Percentiles rank a stretch among this genome's conserved stretches.
Evolutionary conservation across 2,888 invertebrate genomes (phyloP).

Genomic region (Sturmia bella): DNA sequence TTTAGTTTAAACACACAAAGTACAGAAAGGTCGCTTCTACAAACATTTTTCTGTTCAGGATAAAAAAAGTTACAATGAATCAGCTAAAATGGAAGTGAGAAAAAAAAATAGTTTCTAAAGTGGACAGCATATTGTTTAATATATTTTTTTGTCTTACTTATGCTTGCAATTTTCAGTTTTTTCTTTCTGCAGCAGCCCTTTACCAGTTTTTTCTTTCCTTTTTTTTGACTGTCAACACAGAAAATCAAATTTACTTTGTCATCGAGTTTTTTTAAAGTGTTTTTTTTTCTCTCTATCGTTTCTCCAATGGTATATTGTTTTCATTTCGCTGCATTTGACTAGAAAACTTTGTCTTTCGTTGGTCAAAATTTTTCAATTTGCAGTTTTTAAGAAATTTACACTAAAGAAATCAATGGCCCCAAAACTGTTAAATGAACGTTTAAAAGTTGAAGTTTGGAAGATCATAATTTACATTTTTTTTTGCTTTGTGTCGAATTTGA

Average conservation of each 20-base stretch:
- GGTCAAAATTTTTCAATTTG: constrained; percentile 20
- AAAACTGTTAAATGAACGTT: too few species aligned
- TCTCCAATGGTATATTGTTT: constrained; percentile 1
- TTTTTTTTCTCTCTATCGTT: constrained; percentile 5
- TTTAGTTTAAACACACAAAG: too few species aligned
- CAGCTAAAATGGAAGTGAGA: too few species aligned
- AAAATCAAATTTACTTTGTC: constrained; percentile 42
- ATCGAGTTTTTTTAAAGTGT: neutral
- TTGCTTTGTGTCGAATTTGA: too few species aligned
- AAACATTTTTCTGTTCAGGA: too few species aligned
- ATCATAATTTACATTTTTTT: too few species aligned
- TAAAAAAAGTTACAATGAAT: too few species aligned
- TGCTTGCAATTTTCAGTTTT: too few species aligned
- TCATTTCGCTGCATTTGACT: constrained; percentile 10
- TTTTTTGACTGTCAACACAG: constrained; percentile 17
- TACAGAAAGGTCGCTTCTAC: too few species aligned
- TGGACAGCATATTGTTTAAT: neutral
- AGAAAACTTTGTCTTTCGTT: constrained; percentile 27
- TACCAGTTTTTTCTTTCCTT: neutral
- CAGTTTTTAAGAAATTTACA: neutral
- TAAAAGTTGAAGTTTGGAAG: too few species aligned
- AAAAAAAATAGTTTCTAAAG: neutral
- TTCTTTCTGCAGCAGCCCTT: constrained; percentile 4
- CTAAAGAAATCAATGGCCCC: too few species aligned
- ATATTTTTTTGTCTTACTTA: neutral